Conservation (phyloP, 2,797 vertebrate species). For the Myotis myotis region DNA sequence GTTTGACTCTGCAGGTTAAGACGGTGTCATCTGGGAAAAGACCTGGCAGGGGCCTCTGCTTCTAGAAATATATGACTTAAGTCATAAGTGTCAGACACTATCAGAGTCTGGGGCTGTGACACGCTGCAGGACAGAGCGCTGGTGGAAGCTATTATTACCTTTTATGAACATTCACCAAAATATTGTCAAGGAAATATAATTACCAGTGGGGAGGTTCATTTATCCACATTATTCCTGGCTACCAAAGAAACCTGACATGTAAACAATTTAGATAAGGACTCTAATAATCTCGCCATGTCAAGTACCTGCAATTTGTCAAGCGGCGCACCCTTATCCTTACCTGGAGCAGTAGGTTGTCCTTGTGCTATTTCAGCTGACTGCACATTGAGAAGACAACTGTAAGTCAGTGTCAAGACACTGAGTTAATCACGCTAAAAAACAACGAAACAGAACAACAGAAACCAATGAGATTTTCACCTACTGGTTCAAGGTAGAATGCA, state of each 20-base stretch:
- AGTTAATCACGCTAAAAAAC: background rate
- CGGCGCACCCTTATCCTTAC: background rate
- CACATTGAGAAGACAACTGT: background rate
- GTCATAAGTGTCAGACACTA: constrained; percentile 81
- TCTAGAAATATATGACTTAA: constrained; percentile 77
- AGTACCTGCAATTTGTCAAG: constrained; percentile 62
- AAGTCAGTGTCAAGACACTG: background rate
- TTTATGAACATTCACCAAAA: constrained; percentile 81
- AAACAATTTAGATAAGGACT: constrained; percentile 84
- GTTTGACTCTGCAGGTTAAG: constrained; percentile 2
- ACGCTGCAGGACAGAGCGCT: constrained; percentile 79
- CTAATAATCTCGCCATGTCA: constrained; percentile 58
- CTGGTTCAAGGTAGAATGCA: background rate
- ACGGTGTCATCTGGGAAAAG: constrained; percentile 59
- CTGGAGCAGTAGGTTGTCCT: background rate
- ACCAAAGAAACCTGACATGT: constrained; percentile 75
- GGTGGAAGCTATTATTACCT: constrained; percentile 80
- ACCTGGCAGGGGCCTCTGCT: constrained; percentile 62
- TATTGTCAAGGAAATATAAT: constrained; percentile 84
- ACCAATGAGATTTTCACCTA: background rate
- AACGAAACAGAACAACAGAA: background rate
- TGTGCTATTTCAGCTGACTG: background rate
- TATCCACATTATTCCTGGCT: constrained; percentile 81
- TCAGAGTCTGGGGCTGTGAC: constrained; percentile 78
- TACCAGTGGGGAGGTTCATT: constrained; percentile 80